phyloP scores from a whole-genome alignment of 1,140 invertebrate genomes.

The Drosophila arizonae region DNA sequence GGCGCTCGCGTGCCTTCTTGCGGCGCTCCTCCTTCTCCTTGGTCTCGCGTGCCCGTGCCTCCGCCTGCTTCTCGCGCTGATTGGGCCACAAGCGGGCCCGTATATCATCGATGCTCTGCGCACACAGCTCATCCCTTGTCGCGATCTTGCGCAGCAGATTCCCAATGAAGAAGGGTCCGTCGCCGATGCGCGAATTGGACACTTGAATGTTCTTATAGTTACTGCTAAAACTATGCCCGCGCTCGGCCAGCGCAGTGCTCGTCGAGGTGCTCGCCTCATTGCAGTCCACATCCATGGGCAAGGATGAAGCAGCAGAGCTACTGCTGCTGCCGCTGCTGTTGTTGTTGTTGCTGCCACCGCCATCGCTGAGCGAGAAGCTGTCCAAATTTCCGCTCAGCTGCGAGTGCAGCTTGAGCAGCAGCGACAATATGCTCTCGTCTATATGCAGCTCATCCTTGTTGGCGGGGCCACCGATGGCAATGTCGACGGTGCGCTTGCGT shows the following conservation, averaged over 20 bases:
- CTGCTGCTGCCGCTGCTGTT: slow-evolving; percentile 8
- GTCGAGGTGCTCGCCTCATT: slow-evolving; percentile 70
- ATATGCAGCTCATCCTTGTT: slow-evolving; percentile 86
- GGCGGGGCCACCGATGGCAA: slow-evolving; percentile 54
- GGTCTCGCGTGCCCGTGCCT: slow-evolving; percentile 88
- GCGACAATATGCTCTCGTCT: slow-evolving; percentile 95
- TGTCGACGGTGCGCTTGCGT: slow-evolving; percentile 75
- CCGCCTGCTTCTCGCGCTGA: slow-evolving; percentile 90
- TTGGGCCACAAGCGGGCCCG: slow-evolving; percentile 90
- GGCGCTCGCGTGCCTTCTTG: slow-evolving; percentile 92
- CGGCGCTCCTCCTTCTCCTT: slow-evolving; percentile 91
- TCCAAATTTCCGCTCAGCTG: slow-evolving; percentile 92
- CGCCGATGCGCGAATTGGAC: slow-evolving; percentile 88
- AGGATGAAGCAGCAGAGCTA: neutral
- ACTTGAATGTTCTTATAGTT: slow-evolving; percentile 68
- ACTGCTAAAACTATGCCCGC: neutral
- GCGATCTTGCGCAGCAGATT: slow-evolving; percentile 89
- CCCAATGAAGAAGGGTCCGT: slow-evolving; percentile 93
- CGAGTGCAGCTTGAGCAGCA: slow-evolving; percentile 96
- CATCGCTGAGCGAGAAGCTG: slow-evolving; percentile 86
- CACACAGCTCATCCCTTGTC: slow-evolving; percentile 88
- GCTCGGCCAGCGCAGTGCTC: slow-evolving; percentile 57
- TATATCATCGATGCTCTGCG: slow-evolving; percentile 87
- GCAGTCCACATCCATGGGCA: slow-evolving; percentile 78
- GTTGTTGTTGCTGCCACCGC: neutral